Percentiles rank a stretch among this genome's conserved stretches.
Evolutionary conservation across 2,888 invertebrate genomes (phyloP).

Genomic region (Synanthedon tipuliformis): DNA sequence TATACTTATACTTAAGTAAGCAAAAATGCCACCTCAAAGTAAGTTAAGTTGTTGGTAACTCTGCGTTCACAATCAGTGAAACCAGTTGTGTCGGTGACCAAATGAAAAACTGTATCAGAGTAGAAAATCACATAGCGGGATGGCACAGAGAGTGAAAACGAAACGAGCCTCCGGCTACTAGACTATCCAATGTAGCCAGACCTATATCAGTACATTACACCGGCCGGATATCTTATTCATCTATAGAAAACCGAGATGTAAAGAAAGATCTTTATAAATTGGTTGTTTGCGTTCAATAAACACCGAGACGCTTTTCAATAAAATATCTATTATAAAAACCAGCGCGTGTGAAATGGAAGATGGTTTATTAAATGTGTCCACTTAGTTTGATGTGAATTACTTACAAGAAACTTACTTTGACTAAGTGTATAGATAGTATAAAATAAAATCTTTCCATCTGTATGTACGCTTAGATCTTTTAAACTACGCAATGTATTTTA

Average conservation of each 20-base stretch:
- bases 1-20: too few relatives aligned
- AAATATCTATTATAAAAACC: constrained; percentile 27
- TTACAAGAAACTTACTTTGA: too few relatives aligned
- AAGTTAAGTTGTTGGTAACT: constrained; percentile 5
- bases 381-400: too few relatives aligned
- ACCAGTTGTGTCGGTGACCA: constrained; percentile 31
- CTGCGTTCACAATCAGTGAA: constrained; percentile 36
- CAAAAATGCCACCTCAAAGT: neutral
- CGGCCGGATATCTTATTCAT: neutral
- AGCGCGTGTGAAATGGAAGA: too few relatives aligned
- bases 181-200: constrained; percentile 26
- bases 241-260: neutral
- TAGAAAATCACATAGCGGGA: constrained; percentile 54
- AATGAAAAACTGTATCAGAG: constrained; percentile 57
- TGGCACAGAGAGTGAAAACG: constrained; percentile 60
- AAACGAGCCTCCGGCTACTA: constrained; percentile 22
- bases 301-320: constrained; percentile 27
- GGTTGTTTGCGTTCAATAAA: constrained; percentile 25
- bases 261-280: constrained; percentile 8
- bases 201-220: constrained; percentile 6
- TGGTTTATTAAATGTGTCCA: too few relatives aligned
- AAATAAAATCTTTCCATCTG: too few relatives aligned
- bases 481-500: too few relatives aligned
- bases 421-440: too few relatives aligned
- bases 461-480: too few relatives aligned